Conservation (phyloP, 2,113 vertebrate genomes). For the Leptobrachium leishanense region DNA sequence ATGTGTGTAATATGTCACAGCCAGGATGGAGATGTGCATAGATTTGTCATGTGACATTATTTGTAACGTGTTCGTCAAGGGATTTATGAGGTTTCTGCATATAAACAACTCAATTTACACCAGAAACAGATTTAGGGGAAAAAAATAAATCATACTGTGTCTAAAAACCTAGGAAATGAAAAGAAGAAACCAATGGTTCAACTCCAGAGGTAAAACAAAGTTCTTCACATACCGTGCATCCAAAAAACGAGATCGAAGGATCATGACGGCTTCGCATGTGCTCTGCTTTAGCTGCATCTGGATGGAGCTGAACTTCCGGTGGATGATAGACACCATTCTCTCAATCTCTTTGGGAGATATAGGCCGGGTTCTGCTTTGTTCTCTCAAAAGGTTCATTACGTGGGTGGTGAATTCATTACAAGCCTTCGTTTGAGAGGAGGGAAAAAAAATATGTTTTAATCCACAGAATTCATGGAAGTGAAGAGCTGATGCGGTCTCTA, state of each 20-base stretch:
- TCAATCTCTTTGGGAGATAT: conserved; percentile 89
- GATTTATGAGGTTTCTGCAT: too few relatives aligned
- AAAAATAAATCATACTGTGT: too few relatives aligned
- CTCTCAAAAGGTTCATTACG: conserved; percentile 87
- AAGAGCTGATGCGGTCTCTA: not conserved
- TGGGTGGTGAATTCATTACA: conserved; percentile 90
- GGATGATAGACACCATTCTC: conserved; percentile 89
- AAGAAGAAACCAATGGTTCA: too few relatives aligned
- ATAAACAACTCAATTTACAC: too few relatives aligned
- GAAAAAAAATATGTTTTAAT: not conserved
- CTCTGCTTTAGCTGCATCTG: conserved; percentile 91
- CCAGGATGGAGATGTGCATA: too few relatives aligned
- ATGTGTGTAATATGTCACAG: too few relatives aligned
- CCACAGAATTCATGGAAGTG: too few relatives aligned
- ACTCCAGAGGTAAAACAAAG: too few relatives aligned
- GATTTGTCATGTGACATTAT: too few relatives aligned
- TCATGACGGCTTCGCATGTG: conserved; percentile 91
- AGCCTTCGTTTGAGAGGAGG: conserved; percentile 63
- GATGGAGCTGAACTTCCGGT: conserved; percentile 89
- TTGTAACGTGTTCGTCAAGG: too few relatives aligned
- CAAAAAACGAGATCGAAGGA: conserved; percentile 85
- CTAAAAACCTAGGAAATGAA: too few relatives aligned
- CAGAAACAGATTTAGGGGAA: too few relatives aligned
- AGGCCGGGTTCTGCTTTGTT: conserved; percentile 85
- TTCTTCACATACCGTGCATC: conserved; percentile 73